Evolutionary conservation across 2,113 vertebrate genomes (phyloP).

Genomic region (Cynopterus brachyotis): DNA sequence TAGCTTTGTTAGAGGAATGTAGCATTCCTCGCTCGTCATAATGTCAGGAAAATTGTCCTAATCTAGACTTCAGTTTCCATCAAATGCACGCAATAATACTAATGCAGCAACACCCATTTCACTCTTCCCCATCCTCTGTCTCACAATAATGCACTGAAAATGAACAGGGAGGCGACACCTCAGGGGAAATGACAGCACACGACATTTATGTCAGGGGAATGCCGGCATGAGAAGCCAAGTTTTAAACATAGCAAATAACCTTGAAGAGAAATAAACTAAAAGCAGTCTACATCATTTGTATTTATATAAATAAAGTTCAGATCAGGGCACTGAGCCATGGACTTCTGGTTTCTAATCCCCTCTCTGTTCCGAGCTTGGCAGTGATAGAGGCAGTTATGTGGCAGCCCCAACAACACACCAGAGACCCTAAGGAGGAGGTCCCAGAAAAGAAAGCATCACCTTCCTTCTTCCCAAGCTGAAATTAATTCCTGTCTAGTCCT

Average conservation of each 20-base stretch:
- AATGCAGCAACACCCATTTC: neutral
- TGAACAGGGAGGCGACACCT: neutral
- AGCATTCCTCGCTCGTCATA: neutral
- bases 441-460: neutral
- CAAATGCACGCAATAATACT: neutral
- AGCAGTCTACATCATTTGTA: neutral
- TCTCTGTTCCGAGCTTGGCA: neutral
- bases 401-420: neutral
- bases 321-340: neutral
- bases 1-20: constrained; percentile 47
- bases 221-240: neutral
- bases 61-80: neutral
- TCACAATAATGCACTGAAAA: neutral
- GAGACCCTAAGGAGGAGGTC: neutral
- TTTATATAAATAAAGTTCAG: neutral
- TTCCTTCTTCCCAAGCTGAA: neutral
- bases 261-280: neutral
- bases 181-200: accelerated
- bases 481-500: neutral
- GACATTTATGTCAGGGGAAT: neutral
- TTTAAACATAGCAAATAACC: neutral
- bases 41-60: constrained; percentile 5
- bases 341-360: neutral
- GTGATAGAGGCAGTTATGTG: neutral
- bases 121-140: neutral